Conservation (phyloP, 1,140 invertebrate genomes). For the Ericerus pela region DNA sequence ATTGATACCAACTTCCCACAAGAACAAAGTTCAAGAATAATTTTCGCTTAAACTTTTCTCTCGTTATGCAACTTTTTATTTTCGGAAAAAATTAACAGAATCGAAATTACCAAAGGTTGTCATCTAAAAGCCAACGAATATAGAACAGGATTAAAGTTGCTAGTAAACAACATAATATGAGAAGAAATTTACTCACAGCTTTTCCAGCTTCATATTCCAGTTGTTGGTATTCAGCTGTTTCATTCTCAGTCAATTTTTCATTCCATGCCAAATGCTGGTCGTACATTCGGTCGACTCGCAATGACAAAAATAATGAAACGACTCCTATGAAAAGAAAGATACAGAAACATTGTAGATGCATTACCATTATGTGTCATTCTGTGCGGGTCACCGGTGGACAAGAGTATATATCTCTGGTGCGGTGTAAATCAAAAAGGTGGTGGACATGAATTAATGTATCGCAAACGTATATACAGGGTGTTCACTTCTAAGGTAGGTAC, state of each 20-base stretch:
- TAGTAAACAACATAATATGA: not conserved
- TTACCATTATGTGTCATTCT: not conserved
- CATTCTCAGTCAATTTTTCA: constrained; percentile 49
- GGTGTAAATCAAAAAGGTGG: no score
- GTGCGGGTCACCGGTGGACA: not conserved
- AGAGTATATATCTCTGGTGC: no score
- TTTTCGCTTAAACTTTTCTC: no score
- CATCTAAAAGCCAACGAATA: no score
- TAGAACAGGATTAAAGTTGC: not conserved
- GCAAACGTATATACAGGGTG: no score
- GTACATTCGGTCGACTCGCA: constrained; percentile 67
- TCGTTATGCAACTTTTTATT: no score
- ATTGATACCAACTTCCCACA: no score
- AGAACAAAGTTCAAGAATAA: no score
- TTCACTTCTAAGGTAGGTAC: no score
- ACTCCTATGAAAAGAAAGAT: constrained; percentile 34
- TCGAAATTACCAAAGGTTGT: no score
- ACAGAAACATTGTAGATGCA: not conserved
- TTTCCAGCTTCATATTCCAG: constrained; percentile 65
- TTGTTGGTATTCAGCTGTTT: constrained; percentile 64
- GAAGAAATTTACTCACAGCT: constrained; percentile 50
- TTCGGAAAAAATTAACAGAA: no score
- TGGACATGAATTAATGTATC: no score
- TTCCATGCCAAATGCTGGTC: constrained; percentile 64
- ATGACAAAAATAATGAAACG: constrained; percentile 59